Base-by-base conservation (phyloP, 2,113 vertebrate species). In the Hippopotamus amphibius region DNA sequence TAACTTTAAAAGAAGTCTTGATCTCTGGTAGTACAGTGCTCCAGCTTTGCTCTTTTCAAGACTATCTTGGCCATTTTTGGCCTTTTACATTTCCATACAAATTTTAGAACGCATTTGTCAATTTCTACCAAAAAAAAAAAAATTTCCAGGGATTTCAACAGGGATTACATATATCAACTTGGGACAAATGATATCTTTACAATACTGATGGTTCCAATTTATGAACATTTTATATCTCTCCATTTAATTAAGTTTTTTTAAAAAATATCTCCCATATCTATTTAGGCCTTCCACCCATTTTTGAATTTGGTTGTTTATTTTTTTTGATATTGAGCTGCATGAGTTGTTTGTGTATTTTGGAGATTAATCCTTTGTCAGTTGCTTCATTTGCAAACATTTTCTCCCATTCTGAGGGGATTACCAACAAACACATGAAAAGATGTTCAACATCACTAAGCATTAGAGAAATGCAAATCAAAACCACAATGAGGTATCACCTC, bases 1-100 rank as follows among this genome's bases (percentile, higher is more conserved):
- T 55, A 76, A 86, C 72, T 71, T 86, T 48, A 85, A 71, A 90
- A 68, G 37, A 95, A 89, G n/a, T 53, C 57, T 74, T 83, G n/a
- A 43, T 82, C 69, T 33, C 15, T 53, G 5, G 19, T 37, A 55
- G 11, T 57, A 15, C 46, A 57, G 15, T 76, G 30, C 93, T 77
- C 80, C 28, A 41, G 4, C 17, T 77, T 77, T 48, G 16, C 26
- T 55, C 59, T 66, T 37, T 66, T 57, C 19, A 84, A 68, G 33
- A 81, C 26, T 7, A 7, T 55, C 57, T 66, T 83, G 28, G 26
- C 61, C 59, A 68, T 85, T 59, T 76, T 41, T 4, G 53, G 37
- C 17, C 41, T 61, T 79, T 19, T 15, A 10, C 50, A 84, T 77
- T 76, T 84, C 50, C 79, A 48, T 11, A 48, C 46, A 66, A 66